Conservation (phyloP, 2,113 vertebrate genomes). For the Mobula hypostoma region DNA sequence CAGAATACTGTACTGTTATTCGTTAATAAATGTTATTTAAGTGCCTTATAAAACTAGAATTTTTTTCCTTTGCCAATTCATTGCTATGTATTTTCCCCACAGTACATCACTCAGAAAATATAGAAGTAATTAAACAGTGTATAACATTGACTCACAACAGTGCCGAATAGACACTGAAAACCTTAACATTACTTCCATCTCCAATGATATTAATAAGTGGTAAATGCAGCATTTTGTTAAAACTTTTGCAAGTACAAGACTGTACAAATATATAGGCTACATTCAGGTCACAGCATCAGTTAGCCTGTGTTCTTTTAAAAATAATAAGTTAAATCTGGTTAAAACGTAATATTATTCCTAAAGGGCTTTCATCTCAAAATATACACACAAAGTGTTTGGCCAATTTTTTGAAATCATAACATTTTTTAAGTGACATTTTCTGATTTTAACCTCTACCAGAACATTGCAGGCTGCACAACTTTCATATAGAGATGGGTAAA, state of each 20-base stretch:
- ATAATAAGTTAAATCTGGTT: conserved; percentile 5
- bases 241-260: conserved; percentile 15
- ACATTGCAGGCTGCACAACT: neutral
- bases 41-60: conserved; percentile 34
- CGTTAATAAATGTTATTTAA: conserved; percentile 26
- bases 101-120: conserved; percentile 25
- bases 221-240: conserved; percentile 24
- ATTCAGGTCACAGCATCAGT: conserved; percentile 34
- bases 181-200: neutral
- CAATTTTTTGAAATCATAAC: neutral
- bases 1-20: conserved; percentile 8
- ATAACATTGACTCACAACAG: conserved; percentile 1
- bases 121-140: neutral
- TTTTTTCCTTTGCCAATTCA: conserved; percentile 23
- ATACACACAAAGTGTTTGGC: neutral
- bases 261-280: conserved; percentile 19
- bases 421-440: conserved; percentile 8
- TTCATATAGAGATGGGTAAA: neutral
- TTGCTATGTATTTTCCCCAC: conserved; percentile 17
- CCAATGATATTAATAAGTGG: conserved; percentile 23
- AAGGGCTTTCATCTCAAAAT: conserved; percentile 8
- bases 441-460: neutral
- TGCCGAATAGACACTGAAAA: neutral
- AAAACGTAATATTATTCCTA: neutral
- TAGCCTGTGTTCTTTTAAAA: neutral